Evolutionary conservation across 2,888 invertebrate species (phyloP).

Genomic region (Tineola bisselliella): DNA sequence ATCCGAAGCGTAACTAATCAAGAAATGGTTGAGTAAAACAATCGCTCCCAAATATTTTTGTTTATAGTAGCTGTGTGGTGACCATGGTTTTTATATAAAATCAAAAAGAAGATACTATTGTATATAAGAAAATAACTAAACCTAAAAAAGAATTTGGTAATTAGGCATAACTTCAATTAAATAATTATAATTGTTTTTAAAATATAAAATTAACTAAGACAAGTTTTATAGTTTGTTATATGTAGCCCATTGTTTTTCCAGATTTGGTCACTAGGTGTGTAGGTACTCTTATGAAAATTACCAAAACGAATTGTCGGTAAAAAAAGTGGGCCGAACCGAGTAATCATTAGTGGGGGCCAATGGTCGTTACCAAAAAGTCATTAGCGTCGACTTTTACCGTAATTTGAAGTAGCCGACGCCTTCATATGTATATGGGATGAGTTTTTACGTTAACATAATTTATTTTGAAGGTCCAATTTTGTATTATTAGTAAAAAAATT

Average conservation of each 20-base stretch:
- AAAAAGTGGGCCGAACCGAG: conserved; percentile 59
- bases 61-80: conserved; percentile 34
- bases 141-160: too few relatives aligned
- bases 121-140: not conserved
- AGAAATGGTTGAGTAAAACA: conserved; percentile 41
- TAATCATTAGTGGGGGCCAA: conserved; percentile 61
- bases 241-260: not conserved
- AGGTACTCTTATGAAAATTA: conserved; percentile 39
- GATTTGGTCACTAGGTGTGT: not conserved
- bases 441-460: conserved; percentile 46
- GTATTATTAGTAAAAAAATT: conserved; percentile 38
- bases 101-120: not conserved
- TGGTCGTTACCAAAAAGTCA: conserved; percentile 66
- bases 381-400: conserved; percentile 63
- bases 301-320: conserved; percentile 55
- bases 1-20: conserved; percentile 53
- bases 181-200: too few relatives aligned
- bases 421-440: conserved; percentile 20
- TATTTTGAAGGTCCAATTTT: conserved; percentile 55
- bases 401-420: conserved; percentile 37
- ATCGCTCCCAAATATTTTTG: conserved; percentile 39
- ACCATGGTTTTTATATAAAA: conserved; percentile 2
- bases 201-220: too few relatives aligned
- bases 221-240: too few relatives aligned
- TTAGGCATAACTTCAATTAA: too few relatives aligned